Conservation (phyloP, 2,888 invertebrate species). For the Eristalis tenax region DNA sequence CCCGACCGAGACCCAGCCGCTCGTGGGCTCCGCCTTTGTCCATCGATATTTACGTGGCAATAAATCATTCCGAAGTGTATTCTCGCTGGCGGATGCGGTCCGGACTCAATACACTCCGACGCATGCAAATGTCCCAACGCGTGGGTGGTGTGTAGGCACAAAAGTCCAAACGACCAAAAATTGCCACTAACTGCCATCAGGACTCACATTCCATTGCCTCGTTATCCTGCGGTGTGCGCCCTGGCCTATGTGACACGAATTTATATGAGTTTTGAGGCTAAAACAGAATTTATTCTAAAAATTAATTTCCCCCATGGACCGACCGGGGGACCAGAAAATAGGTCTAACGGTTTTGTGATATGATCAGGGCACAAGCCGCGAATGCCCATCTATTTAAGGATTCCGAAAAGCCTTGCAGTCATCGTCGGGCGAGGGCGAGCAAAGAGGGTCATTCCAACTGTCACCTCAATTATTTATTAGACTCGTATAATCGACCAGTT, state of each 20-base stretch:
- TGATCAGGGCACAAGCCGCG: neutral
- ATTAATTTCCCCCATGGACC: slow-evolving; percentile 23
- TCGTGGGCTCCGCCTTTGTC: neutral
- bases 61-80: slow-evolving; percentile 44
- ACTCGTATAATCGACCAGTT: slow-evolving; percentile 39
- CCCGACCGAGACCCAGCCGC: neutral
- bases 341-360: slow-evolving; percentile 22
- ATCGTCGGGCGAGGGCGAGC: neutral
- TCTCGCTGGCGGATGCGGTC: neutral
- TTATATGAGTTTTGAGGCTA: slow-evolving; percentile 50
- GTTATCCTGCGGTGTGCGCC: slow-evolving; percentile 17
- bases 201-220: slow-evolving; percentile 19
- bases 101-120: neutral
- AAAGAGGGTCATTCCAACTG: slow-evolving; percentile 53
- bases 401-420: slow-evolving; percentile 23
- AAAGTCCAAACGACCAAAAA: slow-evolving; percentile 21
- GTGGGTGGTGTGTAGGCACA: neutral
- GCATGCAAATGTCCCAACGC: neutral
- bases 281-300: slow-evolving; percentile 47
- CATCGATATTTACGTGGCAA: slow-evolving; percentile 18
- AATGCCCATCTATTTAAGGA: slow-evolving; percentile 33
- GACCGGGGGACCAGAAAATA: neutral
- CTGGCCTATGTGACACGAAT: slow-evolving; percentile 36
- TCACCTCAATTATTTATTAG: slow-evolving; percentile 58
- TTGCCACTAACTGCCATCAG: slow-evolving; percentile 19